phyloP scores from a whole-genome alignment of 1,140 invertebrate species.

The Stratiolaelaps scimitus region DNA sequence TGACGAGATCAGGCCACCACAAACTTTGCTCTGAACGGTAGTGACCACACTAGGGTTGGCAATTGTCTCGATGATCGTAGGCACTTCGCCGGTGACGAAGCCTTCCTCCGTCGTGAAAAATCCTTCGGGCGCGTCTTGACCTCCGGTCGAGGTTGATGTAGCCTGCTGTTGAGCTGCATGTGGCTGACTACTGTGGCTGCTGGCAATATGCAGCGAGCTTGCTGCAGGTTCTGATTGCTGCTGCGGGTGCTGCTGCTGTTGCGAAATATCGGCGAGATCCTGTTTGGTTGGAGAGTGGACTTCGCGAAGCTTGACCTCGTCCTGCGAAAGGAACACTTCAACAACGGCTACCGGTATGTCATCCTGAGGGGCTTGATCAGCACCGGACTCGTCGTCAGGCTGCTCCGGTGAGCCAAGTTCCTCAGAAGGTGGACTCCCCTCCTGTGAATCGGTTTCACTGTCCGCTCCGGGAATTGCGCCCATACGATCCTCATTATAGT shows the following conservation, averaged over 20 bases:
- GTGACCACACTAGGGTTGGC: not conserved
- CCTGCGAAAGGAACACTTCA: constrained; percentile 11
- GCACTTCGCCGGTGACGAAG: not conserved
- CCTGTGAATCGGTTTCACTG: constrained; percentile 11
- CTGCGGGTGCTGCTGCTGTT: constrained; percentile 4
- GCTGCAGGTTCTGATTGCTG: not conserved
- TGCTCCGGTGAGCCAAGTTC: constrained; percentile 20
- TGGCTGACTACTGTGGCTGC: no score
- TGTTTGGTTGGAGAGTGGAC: constrained; percentile 19
- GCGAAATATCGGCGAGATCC: constrained; percentile 15
- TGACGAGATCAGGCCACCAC: constrained; percentile 7
- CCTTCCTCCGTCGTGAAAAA: constrained; percentile 22
- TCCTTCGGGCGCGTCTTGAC: constrained; percentile 19
- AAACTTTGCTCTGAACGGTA: not conserved
- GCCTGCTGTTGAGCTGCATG: no score
- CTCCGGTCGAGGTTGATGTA: not conserved
- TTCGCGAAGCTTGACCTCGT: constrained; percentile 27
- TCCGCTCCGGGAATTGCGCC: not conserved
- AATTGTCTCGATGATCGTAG: not conserved
- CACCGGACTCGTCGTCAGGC: not conserved
- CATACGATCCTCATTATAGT: constrained; percentile 21
- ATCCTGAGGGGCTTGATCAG: constrained; percentile 7
- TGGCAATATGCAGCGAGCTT: no score
- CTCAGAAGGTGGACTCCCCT: constrained; percentile 9
- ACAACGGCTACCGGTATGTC: constrained; percentile 24